phyloP scores from a whole-genome alignment of 2,888 invertebrate genomes.

The Meloe dianella region DNA sequence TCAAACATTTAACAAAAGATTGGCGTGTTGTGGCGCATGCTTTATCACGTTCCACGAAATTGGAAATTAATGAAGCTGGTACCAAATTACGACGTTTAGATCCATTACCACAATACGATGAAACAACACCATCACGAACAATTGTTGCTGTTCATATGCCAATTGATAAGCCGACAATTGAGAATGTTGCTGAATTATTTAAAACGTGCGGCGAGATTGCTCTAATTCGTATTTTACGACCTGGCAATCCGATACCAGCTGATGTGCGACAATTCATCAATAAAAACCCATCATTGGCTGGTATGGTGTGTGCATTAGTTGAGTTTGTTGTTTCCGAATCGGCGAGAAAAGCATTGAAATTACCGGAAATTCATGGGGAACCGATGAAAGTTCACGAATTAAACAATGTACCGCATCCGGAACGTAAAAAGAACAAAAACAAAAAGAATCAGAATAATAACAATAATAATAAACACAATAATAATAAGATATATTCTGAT shows the following conservation, averaged over 20 bases:
- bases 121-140: slow-evolving; percentile 90
- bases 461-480: slow-evolving; percentile 67
- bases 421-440: slow-evolving; percentile 74
- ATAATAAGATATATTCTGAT: slow-evolving; percentile 45
- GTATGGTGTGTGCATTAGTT: slow-evolving; percentile 86
- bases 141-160: slow-evolving; percentile 88
- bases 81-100: slow-evolving; percentile 88
- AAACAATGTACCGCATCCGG: slow-evolving; percentile 71
- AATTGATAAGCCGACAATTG: slow-evolving; percentile 83
- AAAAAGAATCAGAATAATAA: slow-evolving; percentile 67
- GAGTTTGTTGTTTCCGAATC: slow-evolving; percentile 89
- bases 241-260: slow-evolving; percentile 88
- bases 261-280: slow-evolving; percentile 90
- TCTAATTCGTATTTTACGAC: slow-evolving; percentile 83
- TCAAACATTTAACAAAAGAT: slow-evolving; percentile 92
- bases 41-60: slow-evolving; percentile 74
- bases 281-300: slow-evolving; percentile 87
- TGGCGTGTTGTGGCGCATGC: slow-evolving; percentile 93
- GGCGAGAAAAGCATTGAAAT: slow-evolving; percentile 79
- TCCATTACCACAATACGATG: slow-evolving; percentile 87
- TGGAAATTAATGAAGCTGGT: slow-evolving; percentile 89
- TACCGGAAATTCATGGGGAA: slow-evolving; percentile 66
- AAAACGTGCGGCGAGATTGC: slow-evolving; percentile 89
- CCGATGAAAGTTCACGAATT: slow-evolving; percentile 77
- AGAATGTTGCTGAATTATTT: slow-evolving; percentile 90